Evolutionary conservation across 2,113 vertebrate species (phyloP).

Genomic region (Paramormyrops kingsleyae): DNA sequence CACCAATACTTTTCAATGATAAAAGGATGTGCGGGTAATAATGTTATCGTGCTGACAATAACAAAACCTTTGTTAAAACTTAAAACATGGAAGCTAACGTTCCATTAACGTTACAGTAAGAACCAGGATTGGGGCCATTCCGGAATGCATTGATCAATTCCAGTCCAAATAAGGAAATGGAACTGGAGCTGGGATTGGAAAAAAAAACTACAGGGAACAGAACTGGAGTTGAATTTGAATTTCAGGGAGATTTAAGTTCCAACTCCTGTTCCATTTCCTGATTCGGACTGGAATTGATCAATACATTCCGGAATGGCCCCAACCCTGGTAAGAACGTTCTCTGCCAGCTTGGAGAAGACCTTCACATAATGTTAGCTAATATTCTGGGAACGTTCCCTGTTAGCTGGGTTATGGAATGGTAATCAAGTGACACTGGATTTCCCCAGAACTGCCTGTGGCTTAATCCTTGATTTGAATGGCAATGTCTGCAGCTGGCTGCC

Average conservation of each 20-base stretch:
- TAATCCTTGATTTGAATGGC: not conserved
- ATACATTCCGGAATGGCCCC: too few species aligned
- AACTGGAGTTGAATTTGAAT: too few species aligned
- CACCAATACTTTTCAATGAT: not conserved
- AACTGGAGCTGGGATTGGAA: too few species aligned
- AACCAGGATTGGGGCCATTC: too few species aligned
- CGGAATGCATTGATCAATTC: too few species aligned
- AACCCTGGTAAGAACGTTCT: not conserved
- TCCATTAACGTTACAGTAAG: not conserved
- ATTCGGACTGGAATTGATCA: too few species aligned
- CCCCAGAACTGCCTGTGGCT: not conserved
- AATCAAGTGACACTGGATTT: not conserved
- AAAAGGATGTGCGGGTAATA: not conserved
- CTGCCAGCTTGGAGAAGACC: not conserved
- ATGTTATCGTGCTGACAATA: not conserved
- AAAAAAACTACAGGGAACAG: too few species aligned
- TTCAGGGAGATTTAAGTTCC: too few species aligned
- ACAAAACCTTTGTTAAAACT: not conserved
- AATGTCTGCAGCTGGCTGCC: not conserved
- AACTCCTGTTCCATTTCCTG: too few species aligned
- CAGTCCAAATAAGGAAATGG: too few species aligned
- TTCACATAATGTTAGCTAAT: not conserved
- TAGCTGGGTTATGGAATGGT: not conserved
- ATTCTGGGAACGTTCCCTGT: not conserved
- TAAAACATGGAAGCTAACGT: not conserved